Evolutionary conservation across 2,113 vertebrate genomes (phyloP).

Genomic region (Phrynosoma blainvillii): DNA sequence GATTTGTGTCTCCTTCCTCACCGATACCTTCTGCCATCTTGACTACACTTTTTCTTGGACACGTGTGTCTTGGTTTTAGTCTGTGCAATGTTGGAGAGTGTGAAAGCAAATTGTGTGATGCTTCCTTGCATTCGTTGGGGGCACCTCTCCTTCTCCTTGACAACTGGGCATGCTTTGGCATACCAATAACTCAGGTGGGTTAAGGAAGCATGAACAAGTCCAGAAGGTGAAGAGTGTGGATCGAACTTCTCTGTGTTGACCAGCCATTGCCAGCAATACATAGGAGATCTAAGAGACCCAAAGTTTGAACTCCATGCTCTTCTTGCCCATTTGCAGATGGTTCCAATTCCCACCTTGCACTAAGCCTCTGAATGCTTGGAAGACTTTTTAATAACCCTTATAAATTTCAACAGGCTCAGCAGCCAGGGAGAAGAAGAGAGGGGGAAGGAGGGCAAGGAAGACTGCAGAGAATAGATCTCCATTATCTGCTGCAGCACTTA

Average conservation of each 20-base stretch:
- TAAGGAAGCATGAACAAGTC: not conserved
- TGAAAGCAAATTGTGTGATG: not conserved
- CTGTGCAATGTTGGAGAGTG: not conserved
- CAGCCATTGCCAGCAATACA: fast-evolving
- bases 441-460: not conserved
- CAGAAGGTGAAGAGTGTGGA: not conserved
- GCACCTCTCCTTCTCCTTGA: constrained; percentile 68
- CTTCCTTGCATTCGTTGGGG: constrained; percentile 43
- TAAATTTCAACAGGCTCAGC: not conserved
- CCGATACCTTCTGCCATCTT: too few species aligned
- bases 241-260: too few species aligned
- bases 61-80: fast-evolving
- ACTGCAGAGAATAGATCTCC: not conserved
- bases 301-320: too few species aligned
- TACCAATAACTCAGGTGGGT: constrained; percentile 45
- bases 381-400: constrained; percentile 12
- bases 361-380: not conserved
- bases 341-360: not conserved
- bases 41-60: not conserved
- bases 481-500: not conserved
- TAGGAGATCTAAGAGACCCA: too few species aligned
- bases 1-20: too few species aligned
- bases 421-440: too few species aligned
- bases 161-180: constrained; percentile 37
- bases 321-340: not conserved